Base-by-base conservation (phyloP, 2,888 invertebrate genomes). In the Acheta domesticus region DNA sequence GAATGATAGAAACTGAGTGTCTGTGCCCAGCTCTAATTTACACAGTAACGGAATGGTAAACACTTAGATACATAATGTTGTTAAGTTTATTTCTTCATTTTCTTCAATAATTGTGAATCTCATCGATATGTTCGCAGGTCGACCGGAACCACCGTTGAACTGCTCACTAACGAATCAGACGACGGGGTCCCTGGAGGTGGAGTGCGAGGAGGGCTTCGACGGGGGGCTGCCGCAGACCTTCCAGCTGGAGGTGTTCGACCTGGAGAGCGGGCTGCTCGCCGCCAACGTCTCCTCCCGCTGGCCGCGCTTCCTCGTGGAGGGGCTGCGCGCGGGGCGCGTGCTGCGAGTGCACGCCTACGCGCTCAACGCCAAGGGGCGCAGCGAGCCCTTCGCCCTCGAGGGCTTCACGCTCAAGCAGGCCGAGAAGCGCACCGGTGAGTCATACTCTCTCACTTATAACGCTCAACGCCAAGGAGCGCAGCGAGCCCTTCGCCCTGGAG, bases 261-360 rank as follows among this genome's bases (percentile, higher is more conserved):
- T 91, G 86, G 91, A 91, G 82, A 89, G 89, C 0, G 90, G 89
- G 49, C 86, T 87, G n/a, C 87, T 92, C 36, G 89, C 92, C 83
- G 91, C 91, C 14, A 94, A 94, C 85, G 89, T 91, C 12, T 92
- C 93, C 3, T 91, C 93, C 73, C 90, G 90, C 82, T 90, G 91
- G 83, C 93, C 96, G 1, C 89, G 91, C 50, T 94, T 96, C 88
- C 92, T 92, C 80, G 92, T 96, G 1, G 91, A 91, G 83, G 93
- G 92, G 11, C 89, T 97, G 79, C 93, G 94, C 79, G 91, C 96
- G 0, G 96, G 94, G 11, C 93, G 93, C 84, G 90, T 92, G 20
- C 90, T 96, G 83, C 92, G 92, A 84, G 91, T 96, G 86, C 89
- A 92, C 79, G 91, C 96, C 82, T 96, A 94, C 86, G 93, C 96